These are phyloP conservation scores for Agrochola macilenta DNA, from an alignment of 2,888 invertebrate genomes.

Conservation along the genomic window DNA sequence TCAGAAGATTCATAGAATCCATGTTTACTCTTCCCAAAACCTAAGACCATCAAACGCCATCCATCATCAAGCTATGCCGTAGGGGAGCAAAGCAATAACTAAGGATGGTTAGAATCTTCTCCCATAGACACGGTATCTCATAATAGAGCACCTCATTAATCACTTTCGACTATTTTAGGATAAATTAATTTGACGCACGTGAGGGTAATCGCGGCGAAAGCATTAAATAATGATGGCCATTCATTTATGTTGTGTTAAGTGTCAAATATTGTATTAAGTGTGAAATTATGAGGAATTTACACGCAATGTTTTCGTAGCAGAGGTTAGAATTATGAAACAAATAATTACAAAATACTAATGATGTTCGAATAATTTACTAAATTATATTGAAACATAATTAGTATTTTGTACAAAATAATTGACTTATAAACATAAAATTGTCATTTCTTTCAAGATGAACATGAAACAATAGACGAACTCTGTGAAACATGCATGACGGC, in stretches of 20 bases:
- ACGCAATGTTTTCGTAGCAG: slow-evolving; percentile 22
- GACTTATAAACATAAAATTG: too few relatives aligned
- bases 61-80: slow-evolving; percentile 3
- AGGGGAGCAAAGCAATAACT: slow-evolving; percentile 14
- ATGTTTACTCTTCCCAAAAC: neutral
- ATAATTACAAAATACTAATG: neutral
- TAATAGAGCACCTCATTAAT: slow-evolving; percentile 59
- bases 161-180: slow-evolving; percentile 57
- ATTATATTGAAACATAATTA: too few relatives aligned
- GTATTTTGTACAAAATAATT: too few relatives aligned
- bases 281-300: slow-evolving; percentile 26
- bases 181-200: slow-evolving; percentile 60
- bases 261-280: slow-evolving; percentile 43
- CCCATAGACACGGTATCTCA: slow-evolving; percentile 24
- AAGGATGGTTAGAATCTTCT: slow-evolving; percentile 12
- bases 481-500: too few relatives aligned
- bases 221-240: slow-evolving; percentile 52
- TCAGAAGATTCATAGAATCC: slow-evolving; percentile 1
- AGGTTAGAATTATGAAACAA: slow-evolving; percentile 24
- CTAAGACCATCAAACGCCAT: slow-evolving; percentile 10
- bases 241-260: slow-evolving; percentile 49
- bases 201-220: slow-evolving; percentile 59
- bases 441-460: too few relatives aligned
- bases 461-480: too few relatives aligned
- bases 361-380: neutral